Percentiles rank a stretch among this genome's conserved stretches.
These are phyloP conservation scores for Axinella damicornis DNA, from an alignment of 37 sponge, comb jelly and placozoan genomes.

Conservation along the genomic window DNA sequence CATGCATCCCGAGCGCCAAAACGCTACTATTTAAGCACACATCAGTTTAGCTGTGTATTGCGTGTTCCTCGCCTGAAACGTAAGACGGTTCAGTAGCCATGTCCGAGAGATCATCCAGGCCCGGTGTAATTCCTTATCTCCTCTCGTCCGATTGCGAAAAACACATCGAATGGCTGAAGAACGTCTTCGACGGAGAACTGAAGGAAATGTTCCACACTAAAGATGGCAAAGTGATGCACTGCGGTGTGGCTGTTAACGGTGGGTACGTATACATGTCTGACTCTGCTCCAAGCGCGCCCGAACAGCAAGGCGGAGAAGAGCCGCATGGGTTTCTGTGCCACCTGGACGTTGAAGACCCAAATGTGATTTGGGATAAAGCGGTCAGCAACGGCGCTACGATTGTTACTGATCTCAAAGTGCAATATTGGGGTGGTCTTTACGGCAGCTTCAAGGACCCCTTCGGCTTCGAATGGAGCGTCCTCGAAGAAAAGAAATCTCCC, in stretches of 20 bases:
- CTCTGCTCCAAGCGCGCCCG: not conserved
- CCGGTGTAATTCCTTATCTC: constrained; percentile 52
- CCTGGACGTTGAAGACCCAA: constrained; percentile 36
- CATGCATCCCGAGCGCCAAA: too few relatives aligned
- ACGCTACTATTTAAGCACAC: too few relatives aligned
- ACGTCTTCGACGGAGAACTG: constrained; percentile 20
- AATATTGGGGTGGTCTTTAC: constrained; percentile 53
- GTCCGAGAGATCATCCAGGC: not conserved
- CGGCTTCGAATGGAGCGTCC: constrained; percentile 58
- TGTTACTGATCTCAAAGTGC: constrained; percentile 30
- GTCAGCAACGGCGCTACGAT: constrained; percentile 48
- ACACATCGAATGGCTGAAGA: constrained; percentile 43
- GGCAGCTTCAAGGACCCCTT: constrained; percentile 60
- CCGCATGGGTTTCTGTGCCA: constrained; percentile 35
- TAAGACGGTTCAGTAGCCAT: not conserved
- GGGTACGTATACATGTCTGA: constrained; percentile 50
- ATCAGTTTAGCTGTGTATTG: too few relatives aligned
- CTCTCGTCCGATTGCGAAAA: constrained; percentile 27
- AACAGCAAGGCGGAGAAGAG: not conserved
- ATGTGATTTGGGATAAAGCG: constrained; percentile 62
- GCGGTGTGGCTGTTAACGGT: constrained; percentile 30
- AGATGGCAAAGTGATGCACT: constrained; percentile 49
- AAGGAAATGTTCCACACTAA: constrained; percentile 10
- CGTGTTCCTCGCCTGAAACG: too few relatives aligned
- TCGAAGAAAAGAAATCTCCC: constrained; percentile 9